Evolutionary conservation across 2,888 invertebrate genomes (phyloP).

Genomic region (Euzophera pinguis): DNA sequence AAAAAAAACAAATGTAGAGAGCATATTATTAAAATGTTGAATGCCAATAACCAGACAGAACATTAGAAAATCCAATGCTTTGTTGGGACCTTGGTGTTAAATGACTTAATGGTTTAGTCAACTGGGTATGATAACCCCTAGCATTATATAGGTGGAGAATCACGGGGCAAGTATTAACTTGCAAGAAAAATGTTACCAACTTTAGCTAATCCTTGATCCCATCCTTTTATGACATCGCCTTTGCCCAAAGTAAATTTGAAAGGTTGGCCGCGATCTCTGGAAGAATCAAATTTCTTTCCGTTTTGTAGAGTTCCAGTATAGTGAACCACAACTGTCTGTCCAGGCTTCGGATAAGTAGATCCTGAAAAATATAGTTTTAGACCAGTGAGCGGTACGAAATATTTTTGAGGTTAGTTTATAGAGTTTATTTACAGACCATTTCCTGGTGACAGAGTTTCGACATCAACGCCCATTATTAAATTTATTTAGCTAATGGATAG

Average conservation of each 20-base stretch:
- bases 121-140: too few species aligned
- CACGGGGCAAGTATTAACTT: too few species aligned
- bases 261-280: conserved; percentile 94
- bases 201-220: conserved; percentile 97
- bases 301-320: conserved; percentile 95
- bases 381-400: neutral
- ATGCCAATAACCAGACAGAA: too few species aligned
- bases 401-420: conserved; percentile 29
- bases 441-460: conserved; percentile 64
- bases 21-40: too few species aligned
- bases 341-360: conserved; percentile 93
- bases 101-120: too few species aligned
- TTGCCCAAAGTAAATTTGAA: conserved; percentile 96
- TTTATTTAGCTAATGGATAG: neutral
- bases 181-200: conserved; percentile 69
- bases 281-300: conserved; percentile 97
- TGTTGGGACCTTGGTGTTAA: too few species aligned
- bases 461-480: conserved; percentile 60
- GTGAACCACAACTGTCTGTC: conserved; percentile 97
- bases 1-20: too few species aligned
- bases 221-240: conserved; percentile 98
- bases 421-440: conserved; percentile 42
- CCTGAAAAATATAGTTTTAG: conserved; percentile 77
- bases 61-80: too few species aligned
- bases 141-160: too few species aligned